Evolutionary conservation across 2,888 invertebrate species (phyloP), one percentile per base, ranked within the genome.

Genomic region (Opisthograptis luteolata): DNA sequence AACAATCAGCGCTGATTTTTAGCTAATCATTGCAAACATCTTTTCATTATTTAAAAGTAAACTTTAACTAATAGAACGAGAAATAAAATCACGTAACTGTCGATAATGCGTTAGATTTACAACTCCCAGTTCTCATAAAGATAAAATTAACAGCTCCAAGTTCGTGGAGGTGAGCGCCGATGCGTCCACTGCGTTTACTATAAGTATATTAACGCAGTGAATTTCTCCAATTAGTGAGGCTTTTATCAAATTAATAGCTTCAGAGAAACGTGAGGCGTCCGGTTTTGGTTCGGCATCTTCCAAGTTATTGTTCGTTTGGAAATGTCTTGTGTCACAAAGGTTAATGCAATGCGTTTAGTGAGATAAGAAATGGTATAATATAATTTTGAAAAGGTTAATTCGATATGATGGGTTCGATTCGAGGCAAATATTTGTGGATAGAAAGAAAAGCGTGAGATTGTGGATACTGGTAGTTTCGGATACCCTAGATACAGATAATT

Each of bases 191-290:
- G 30, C 36, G 44, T 64, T 68, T 67, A 58, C 58, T 58, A 10
- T 7, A n/a, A 15, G 32, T 60, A 58, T 60, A 40, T 65, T 68
- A 68, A 58, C 53, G 59, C 60, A 56, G 66, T 70, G 68, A 74
- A 69, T 70, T 68, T 74, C 69, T 66, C 77, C 71, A 81, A 79
- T 81, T 79, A 79, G 76, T 67, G 49, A 47, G 61, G 55, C 69
- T 71, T 70, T 68, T 72, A 73, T 79, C 73, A 69, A 75, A 78
- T 76, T 74, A 72, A 78, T 75, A 68, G 72, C 54, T 55, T 42
- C 45, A 62, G 63, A 51, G 50, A 36, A 62, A 56, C 55, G 57
- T 48, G 39, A 46, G 54, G 58, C 54, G 58, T 58, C 64, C 60
- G 58, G 64, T 68, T 66, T 51, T 55, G 40, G 30, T 24, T 35